phyloP scores from a whole-genome alignment of 1,140 invertebrate genomes.

The Neodiprion pinetum region DNA sequence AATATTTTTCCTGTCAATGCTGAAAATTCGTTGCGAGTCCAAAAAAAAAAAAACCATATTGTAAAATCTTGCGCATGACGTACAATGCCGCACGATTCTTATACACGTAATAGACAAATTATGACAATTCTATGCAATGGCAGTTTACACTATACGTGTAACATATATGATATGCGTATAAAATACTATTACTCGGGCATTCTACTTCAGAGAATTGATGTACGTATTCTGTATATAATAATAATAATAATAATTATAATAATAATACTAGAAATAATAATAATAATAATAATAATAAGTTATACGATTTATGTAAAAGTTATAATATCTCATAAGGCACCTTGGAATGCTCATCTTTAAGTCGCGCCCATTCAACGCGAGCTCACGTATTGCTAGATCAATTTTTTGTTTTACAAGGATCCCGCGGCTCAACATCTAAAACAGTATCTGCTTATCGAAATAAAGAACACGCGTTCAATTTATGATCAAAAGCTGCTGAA shows the following conservation, averaged over 20 bases:
- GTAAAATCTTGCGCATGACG: too few species aligned
- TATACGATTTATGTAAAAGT: neutral
- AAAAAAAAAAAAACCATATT: too few species aligned
- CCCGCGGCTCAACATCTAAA: too few species aligned
- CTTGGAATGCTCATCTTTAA: neutral
- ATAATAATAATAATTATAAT: neutral
- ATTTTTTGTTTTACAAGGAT: neutral
- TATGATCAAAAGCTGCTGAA: too few species aligned
- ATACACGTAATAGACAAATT: too few species aligned
- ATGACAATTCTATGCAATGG: neutral
- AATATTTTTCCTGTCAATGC: too few species aligned
- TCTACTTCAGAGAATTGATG: neutral
- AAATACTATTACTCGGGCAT: neutral
- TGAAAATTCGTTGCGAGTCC: too few species aligned
- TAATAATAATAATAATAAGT: neutral
- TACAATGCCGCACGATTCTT: too few species aligned
- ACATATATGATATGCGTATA: neutral
- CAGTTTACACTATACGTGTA: neutral
- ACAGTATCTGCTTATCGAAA: too few species aligned
- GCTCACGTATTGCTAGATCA: neutral
- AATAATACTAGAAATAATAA: neutral
- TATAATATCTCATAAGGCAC: conserved; percentile 2
- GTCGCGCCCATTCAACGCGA: neutral
- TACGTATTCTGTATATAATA: neutral
- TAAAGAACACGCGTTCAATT: too few species aligned